These are phyloP conservation scores for Nymphalis io DNA, from an alignment of 1,140 invertebrate genomes.

Conservation along the genomic window DNA sequence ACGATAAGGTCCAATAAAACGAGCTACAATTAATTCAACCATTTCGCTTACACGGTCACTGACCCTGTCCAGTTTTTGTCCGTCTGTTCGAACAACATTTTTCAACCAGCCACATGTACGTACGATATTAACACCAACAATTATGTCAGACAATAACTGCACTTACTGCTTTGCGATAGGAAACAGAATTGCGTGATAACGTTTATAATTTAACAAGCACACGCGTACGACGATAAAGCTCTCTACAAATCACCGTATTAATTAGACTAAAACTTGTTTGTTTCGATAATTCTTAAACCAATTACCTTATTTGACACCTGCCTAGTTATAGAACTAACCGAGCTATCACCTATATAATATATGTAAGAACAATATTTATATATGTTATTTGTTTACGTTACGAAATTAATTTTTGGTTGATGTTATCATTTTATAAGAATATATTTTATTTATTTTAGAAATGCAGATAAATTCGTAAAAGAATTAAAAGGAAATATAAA, in stretches of 20 bases:
- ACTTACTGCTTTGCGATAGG: background rate
- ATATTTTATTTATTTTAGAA: too few species aligned
- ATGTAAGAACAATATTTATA: background rate
- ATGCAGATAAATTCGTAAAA: too few species aligned
- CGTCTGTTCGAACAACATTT: constrained; percentile 36
- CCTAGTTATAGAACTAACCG: constrained; percentile 1
- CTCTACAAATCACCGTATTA: constrained; percentile 27
- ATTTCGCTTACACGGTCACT: constrained; percentile 36
- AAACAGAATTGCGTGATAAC: constrained; percentile 14
- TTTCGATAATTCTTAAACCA: constrained; percentile 20
- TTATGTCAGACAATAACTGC: background rate
- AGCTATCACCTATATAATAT: constrained; percentile 14
- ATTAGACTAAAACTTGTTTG: constrained; percentile 24
- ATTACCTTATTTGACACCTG: constrained; percentile 24
- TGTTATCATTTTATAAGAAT: too few species aligned
- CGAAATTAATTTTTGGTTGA: too few species aligned
- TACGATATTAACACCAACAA: background rate
- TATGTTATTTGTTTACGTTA: too few species aligned
- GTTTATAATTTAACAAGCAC: constrained; percentile 6
- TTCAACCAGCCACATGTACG: constrained; percentile 22
- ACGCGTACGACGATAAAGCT: constrained; percentile 31
- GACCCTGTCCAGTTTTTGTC: constrained; percentile 43
- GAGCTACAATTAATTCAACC: constrained; percentile 36
- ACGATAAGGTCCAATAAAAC: constrained; percentile 32
- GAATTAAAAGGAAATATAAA: too few species aligned